Evolutionary conservation across 1,140 invertebrate genomes (phyloP).

Genomic region (Euschistus heros): DNA sequence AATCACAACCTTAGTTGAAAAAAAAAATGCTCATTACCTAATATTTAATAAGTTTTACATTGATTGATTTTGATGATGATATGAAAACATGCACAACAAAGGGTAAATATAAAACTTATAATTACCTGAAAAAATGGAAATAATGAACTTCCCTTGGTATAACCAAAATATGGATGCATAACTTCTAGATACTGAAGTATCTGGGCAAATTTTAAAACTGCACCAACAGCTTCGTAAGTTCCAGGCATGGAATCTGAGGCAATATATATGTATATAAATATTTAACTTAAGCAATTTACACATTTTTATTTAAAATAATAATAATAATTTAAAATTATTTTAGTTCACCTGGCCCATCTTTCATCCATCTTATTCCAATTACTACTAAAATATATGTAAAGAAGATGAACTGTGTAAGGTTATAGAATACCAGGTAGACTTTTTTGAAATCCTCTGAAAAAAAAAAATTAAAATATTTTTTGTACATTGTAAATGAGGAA

Average conservation of each 20-base stretch:
- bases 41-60: too few species aligned
- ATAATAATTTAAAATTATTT: background rate
- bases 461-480: slow-evolving; percentile 27
- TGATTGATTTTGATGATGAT: too few species aligned
- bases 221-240: slow-evolving; percentile 65
- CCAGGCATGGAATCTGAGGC: slow-evolving; percentile 53
- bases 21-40: too few species aligned
- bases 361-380: slow-evolving; percentile 60
- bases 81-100: too few species aligned
- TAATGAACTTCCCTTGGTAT: slow-evolving; percentile 61
- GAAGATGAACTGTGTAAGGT: slow-evolving; percentile 81
- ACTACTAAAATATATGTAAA: slow-evolving; percentile 68
- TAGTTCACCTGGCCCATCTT: slow-evolving; percentile 53
- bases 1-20: too few species aligned
- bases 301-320: background rate
- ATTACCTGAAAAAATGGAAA: slow-evolving; percentile 42
- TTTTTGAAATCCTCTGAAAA: slow-evolving; percentile 64
- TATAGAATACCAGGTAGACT: slow-evolving; percentile 81
- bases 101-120: too few species aligned
- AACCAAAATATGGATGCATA: slow-evolving; percentile 78
- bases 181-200: slow-evolving; percentile 76
- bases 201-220: slow-evolving; percentile 71
- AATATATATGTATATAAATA: slow-evolving; percentile 22
- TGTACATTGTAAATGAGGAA: too few species aligned
- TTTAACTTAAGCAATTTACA: background rate